These are phyloP conservation scores for Netelia melanura DNA, from an alignment of 2,888 invertebrate species.

Conservation along the genomic window DNA sequence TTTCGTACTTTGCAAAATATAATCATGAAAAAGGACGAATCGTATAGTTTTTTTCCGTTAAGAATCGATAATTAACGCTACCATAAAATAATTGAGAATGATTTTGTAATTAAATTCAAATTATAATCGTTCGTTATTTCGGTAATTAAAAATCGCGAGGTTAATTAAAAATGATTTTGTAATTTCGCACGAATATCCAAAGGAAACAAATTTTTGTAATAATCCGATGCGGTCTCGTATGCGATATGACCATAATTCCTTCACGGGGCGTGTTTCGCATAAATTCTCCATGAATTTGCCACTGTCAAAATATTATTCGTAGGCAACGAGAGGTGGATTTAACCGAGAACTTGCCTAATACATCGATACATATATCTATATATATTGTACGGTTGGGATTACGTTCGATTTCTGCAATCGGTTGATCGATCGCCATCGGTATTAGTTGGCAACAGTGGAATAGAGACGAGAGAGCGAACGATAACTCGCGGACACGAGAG, in stretches of 20 bases:
- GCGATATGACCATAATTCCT: constrained; percentile 7
- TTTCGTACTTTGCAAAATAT: no score
- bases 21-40: no score
- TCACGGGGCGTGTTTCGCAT: constrained; percentile 4
- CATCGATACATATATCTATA: constrained; percentile 4
- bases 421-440: constrained; percentile 52
- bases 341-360: constrained; percentile 35
- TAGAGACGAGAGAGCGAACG: constrained; percentile 38
- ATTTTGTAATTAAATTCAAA: no score
- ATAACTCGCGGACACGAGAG: constrained; percentile 43
- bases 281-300: constrained; percentile 40
- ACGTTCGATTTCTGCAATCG: constrained; percentile 57
- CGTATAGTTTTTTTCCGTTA: no score
- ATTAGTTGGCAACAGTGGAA: constrained; percentile 40
- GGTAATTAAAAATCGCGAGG: no score
- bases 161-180: neutral
- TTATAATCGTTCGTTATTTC: no score
- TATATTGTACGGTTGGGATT: constrained; percentile 47
- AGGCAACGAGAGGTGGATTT: constrained; percentile 48
- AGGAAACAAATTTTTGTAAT: neutral
- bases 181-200: neutral
- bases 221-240: neutral
- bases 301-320: constrained; percentile 65
- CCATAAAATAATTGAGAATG: no score
- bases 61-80: no score